phyloP scores from a whole-genome alignment of 2,797 vertebrate genomes.

The Platyrinchus mystaceus region DNA sequence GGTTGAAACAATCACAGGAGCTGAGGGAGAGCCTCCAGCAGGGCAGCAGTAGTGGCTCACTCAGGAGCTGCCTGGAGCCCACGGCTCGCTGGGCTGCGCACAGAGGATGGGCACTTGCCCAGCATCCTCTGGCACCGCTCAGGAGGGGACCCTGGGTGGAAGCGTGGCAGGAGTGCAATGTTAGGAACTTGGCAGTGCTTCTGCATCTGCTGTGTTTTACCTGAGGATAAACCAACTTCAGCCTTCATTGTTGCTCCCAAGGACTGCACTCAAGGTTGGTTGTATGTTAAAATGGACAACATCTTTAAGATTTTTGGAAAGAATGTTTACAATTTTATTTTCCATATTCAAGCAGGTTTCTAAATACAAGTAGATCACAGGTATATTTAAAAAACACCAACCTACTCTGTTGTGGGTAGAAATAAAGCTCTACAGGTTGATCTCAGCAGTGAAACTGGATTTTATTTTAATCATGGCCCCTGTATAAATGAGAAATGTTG shows the following conservation, averaged over 20 bases:
- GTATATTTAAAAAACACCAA: neutral
- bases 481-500: neutral
- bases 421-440: neutral
- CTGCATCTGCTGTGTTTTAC: neutral
- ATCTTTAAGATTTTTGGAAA: neutral
- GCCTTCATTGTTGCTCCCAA: neutral
- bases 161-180: accelerated
- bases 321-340: neutral
- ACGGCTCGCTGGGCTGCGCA: accelerated
- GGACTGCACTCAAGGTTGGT: neutral
- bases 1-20: accelerated
- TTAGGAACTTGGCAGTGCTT: neutral
- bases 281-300: neutral
- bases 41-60: neutral
- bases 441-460: neutral
- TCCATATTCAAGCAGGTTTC: neutral
- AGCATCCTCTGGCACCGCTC: neutral
- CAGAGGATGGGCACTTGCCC: accelerated
- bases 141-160: neutral
- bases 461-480: slow-evolving; percentile 27
- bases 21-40: neutral
- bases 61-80: neutral
- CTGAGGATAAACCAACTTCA: neutral
- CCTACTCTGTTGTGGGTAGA: neutral
- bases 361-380: neutral